A percentile compares a stretch with the other conserved stretches of the same genome.
These are phyloP conservation scores for Gortyna flavago DNA, from an alignment of 2,888 invertebrate genomes.

Conservation along the genomic window DNA sequence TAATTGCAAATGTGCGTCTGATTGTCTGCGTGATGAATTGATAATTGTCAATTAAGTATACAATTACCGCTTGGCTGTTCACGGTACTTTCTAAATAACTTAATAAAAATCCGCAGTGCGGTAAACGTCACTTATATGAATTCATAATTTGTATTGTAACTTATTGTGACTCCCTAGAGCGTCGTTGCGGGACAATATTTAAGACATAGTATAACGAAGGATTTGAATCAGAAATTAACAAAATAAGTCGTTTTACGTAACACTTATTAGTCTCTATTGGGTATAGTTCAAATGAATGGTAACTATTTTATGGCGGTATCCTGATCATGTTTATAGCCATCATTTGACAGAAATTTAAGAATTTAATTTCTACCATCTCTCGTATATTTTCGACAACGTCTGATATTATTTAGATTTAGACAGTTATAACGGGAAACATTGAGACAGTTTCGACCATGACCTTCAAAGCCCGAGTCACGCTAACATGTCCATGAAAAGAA, in stretches of 20 bases:
- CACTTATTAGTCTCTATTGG: background rate
- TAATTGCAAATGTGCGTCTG: background rate
- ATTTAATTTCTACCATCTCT: background rate
- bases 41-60: slow-evolving; percentile 3
- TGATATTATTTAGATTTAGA: slow-evolving; percentile 6
- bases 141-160: slow-evolving; percentile 29
- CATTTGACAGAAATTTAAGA: background rate
- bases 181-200: slow-evolving; percentile 16
- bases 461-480: slow-evolving; percentile 45
- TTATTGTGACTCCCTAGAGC: slow-evolving; percentile 8
- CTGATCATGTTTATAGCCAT: background rate
- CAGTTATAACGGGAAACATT: slow-evolving; percentile 22
- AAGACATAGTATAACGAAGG: background rate
- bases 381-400: slow-evolving; percentile 3
- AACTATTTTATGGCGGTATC: background rate
- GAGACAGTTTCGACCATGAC: slow-evolving; percentile 33
- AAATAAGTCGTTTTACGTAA: slow-evolving; percentile 4
- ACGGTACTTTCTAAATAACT: background rate
- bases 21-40: slow-evolving; percentile 1
- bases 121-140: slow-evolving; percentile 28
- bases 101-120: slow-evolving; percentile 20
- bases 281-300: background rate
- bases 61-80: background rate
- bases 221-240: slow-evolving; percentile 1
- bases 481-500: slow-evolving; percentile 12